Percentiles rank a stretch among this genome's conserved stretches.
These are phyloP conservation scores for Rhyzopertha dominica DNA, from an alignment of 1,140 invertebrate species.

Conservation along the genomic window DNA sequence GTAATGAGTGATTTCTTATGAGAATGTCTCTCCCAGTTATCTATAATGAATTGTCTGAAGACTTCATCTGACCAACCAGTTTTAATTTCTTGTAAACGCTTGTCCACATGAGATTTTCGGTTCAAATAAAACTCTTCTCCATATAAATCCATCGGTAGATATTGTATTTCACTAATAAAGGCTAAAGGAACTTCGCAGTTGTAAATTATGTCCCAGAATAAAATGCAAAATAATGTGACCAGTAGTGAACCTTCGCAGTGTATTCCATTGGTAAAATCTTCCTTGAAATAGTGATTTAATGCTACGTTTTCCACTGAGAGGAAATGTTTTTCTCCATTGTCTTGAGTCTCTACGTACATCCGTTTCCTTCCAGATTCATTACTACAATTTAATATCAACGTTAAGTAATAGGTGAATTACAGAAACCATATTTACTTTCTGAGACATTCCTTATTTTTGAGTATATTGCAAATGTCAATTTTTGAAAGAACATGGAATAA, in stretches of 20 bases:
- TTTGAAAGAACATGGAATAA: too few species aligned
- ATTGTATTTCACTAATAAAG: conserved; percentile 33
- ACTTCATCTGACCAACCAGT: conserved; percentile 21
- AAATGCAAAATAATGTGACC: conserved; percentile 24
- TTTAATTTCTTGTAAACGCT: conserved; percentile 27
- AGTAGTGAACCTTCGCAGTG: conserved; percentile 35
- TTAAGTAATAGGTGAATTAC: neutral
- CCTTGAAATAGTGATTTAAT: conserved; percentile 24
- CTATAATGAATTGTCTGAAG: conserved; percentile 15
- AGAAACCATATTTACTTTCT: neutral
- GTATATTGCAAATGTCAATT: neutral
- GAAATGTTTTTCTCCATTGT: conserved; percentile 16
- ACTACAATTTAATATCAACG: conserved; percentile 10
- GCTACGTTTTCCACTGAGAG: conserved; percentile 31
- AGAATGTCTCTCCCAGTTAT: conserved; percentile 24
- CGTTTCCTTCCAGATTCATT: conserved; percentile 20
- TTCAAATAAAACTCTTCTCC: conserved; percentile 33
- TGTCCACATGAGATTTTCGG: conserved; percentile 30
- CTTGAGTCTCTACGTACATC: conserved; percentile 15
- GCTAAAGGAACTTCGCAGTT: conserved; percentile 21
- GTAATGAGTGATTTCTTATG: conserved; percentile 15
- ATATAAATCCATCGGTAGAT: conserved; percentile 33
- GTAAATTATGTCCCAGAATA: conserved; percentile 41
- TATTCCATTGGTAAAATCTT: conserved; percentile 24
- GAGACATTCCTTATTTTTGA: conserved; percentile 4